Conservation (phyloP, 2,113 vertebrate species). For the Stigmatopora argus region DNA sequence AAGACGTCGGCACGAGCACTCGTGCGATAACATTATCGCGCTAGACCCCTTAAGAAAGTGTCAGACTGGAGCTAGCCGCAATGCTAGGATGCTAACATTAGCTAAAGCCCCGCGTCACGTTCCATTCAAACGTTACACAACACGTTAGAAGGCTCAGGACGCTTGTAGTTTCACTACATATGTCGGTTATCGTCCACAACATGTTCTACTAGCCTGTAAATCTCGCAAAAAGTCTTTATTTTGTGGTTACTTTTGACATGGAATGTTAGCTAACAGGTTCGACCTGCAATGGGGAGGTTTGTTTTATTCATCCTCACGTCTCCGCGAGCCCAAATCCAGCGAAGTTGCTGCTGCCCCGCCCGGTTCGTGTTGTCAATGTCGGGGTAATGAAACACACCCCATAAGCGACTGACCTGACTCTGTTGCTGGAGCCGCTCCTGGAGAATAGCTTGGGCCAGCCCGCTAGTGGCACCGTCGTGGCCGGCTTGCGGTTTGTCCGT, state of each 20-base stretch:
- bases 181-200: neutral
- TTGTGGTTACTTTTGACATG: neutral
- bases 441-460: conserved; percentile 70
- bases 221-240: neutral
- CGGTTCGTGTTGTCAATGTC: neutral
- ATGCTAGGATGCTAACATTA: conserved; percentile 20
- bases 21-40: neutral
- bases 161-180: neutral
- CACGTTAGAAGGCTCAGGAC: neutral
- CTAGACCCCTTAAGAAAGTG: neutral
- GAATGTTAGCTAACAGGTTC: neutral
- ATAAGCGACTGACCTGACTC: conserved; percentile 51
- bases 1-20: no score
- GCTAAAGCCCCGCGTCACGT: neutral
- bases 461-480: conserved; percentile 36
- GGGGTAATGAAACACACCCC: neutral
- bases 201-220: rapidly evolving
- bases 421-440: conserved; percentile 66
- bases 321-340: no score
- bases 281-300: neutral
- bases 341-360: neutral
- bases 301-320: rapidly evolving
- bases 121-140: neutral
- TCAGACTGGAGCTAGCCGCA: neutral
- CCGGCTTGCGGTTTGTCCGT: conserved; percentile 29